Conservation (phyloP, 2,797 vertebrate species). For the Crocodylus rhombifer region DNA sequence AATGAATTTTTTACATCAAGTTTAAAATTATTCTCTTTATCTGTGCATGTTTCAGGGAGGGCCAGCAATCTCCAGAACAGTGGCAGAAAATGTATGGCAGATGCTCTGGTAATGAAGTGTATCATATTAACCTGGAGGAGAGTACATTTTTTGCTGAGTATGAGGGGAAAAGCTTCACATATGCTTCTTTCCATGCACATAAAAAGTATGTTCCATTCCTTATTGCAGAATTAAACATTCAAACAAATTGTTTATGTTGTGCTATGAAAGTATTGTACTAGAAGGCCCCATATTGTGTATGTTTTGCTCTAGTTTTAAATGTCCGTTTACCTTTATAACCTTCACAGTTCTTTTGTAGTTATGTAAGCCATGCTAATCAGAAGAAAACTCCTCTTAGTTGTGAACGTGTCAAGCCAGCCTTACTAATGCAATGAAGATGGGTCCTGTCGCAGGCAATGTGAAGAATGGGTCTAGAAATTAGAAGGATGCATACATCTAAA, state of each 20-base stretch:
- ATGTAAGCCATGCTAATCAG: not conserved
- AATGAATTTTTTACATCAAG: not conserved
- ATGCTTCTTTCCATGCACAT: slow-evolving; percentile 97
- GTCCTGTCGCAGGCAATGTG: not conserved
- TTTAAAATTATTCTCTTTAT: slow-evolving; percentile 55
- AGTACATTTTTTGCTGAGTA: slow-evolving; percentile 98
- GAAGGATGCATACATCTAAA: fast-evolving
- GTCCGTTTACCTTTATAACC: not conserved
- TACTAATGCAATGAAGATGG: not conserved
- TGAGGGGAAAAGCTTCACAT: slow-evolving; percentile 97
- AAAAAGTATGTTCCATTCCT: slow-evolving; percentile 90
- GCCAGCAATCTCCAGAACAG: slow-evolving; percentile 93
- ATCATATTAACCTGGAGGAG: slow-evolving; percentile 95
- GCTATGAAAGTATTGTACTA: fast-evolving
- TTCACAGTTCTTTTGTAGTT: not conserved
- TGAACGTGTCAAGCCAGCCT: not conserved
- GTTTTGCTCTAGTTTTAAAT: not conserved
- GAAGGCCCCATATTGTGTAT: not conserved
- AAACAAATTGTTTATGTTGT: not conserved
- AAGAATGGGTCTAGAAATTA: not conserved
- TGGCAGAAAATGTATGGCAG: slow-evolving; percentile 98
- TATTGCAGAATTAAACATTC: not conserved
- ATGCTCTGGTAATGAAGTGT: slow-evolving; percentile 98
- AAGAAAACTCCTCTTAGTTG: not conserved
- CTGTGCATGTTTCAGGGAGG: slow-evolving; percentile 87